phyloP scores from a whole-genome alignment of 2,888 invertebrate genomes.

The Piscicola geometra region DNA sequence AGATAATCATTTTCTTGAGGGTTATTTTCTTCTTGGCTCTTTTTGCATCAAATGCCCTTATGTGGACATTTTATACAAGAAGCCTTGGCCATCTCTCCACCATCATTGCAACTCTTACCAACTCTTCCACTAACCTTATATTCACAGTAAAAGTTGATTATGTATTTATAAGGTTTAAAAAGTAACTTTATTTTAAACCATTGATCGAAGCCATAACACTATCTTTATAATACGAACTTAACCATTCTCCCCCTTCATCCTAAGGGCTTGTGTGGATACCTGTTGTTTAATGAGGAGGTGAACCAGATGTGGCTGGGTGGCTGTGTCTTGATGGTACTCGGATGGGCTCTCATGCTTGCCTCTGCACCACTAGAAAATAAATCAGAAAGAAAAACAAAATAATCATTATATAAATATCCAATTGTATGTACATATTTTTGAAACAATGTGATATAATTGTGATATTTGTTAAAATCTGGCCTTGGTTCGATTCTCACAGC shows the following conservation, averaged over 20 bases:
- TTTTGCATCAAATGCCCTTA: constrained; percentile 11
- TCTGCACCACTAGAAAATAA: too few relatives aligned
- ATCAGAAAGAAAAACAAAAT: too few relatives aligned
- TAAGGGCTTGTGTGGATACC: constrained; percentile 14
- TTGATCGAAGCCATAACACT: not conserved
- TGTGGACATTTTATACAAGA: constrained; percentile 20
- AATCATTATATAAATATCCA: too few relatives aligned
- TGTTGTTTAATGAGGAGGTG: constrained; percentile 14
- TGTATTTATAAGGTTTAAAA: not conserved
- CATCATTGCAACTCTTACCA: not conserved
- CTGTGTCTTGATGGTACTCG: not conserved
- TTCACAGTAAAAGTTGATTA: constrained; percentile 11
- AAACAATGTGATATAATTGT: too few relatives aligned
- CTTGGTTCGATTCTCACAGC: too few relatives aligned
- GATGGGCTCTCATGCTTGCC: not conserved
- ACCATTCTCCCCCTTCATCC: too few relatives aligned
- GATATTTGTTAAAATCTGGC: too few relatives aligned
- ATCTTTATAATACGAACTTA: too few relatives aligned
- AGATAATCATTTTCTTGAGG: not conserved
- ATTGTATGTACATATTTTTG: too few relatives aligned
- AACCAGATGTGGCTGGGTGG: not conserved
- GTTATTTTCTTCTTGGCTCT: not conserved
- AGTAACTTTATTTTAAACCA: not conserved
- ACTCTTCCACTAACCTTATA: constrained; percentile 15
- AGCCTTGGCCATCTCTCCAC: constrained; percentile 6